Evolutionary conservation across 2,797 vertebrate genomes (phyloP).

Genomic region (Tamandua tetradactyla): DNA sequence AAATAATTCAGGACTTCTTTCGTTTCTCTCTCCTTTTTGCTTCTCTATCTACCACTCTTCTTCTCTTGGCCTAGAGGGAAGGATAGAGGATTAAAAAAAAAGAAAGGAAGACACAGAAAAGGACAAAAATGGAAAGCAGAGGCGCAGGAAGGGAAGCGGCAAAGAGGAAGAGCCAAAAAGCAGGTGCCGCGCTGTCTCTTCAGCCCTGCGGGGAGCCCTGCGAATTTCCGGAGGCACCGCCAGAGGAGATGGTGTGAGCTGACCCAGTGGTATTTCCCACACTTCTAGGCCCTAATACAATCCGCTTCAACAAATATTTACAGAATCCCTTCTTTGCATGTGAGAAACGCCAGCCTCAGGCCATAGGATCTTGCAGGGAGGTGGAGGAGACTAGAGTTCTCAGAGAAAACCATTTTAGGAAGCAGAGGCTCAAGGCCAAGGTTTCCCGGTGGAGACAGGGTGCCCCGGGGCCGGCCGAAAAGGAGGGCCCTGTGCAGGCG

Average conservation of each 20-base stretch:
- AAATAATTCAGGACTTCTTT: background rate
- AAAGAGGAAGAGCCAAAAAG: slow-evolving; percentile 40
- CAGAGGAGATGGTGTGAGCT: background rate
- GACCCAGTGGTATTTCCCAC: slow-evolving; percentile 3
- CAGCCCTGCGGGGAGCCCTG: background rate
- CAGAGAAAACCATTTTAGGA: slow-evolving; percentile 1
- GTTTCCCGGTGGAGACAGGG: background rate
- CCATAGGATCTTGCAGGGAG: background rate
- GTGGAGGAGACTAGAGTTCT: background rate
- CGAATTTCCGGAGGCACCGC: slow-evolving; percentile 26
- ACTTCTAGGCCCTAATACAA: background rate
- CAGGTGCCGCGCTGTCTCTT: slow-evolving; percentile 36
- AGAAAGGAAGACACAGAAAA: background rate
- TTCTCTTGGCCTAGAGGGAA: slow-evolving; percentile 22
- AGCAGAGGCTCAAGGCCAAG: background rate
- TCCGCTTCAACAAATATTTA: background rate
- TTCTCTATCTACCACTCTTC: slow-evolving; percentile 17
- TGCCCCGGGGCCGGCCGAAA: background rate
- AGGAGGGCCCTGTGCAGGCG: background rate
- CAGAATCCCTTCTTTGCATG: background rate
- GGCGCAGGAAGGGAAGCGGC: slow-evolving; percentile 40
- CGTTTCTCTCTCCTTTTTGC: background rate
- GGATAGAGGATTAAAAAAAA: background rate
- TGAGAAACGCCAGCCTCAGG: background rate
- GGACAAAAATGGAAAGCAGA: slow-evolving; percentile 55